Base-by-base conservation (phyloP, 1,140 invertebrate species). In the Heliconius nattereri region DNA sequence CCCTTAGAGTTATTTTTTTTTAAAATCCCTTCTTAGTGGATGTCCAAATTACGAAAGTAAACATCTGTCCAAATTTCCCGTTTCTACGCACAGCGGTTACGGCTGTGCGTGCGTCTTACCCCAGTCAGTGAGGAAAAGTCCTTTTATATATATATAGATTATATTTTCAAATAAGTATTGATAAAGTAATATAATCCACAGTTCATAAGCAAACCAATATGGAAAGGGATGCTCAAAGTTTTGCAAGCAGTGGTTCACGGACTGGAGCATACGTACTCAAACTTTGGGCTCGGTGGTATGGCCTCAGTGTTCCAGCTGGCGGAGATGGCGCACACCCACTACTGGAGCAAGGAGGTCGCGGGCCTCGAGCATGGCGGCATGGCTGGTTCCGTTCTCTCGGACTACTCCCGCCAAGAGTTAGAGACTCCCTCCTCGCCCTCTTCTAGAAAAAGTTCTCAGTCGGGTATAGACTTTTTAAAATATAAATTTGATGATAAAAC, bases 251-350 rank as follows among this genome's bases (percentile, higher is more conserved):
- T 99, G 35, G 96, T 98, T 29, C 96, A 97, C 86, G 99, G 99
- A 13, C 95, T 99, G 76, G 98, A 99, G 90, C 96, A 97, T 79
- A 99, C 98, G 2, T 99, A 98, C 90, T 96, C 96, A 26, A 99
- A 99, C 95, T 98, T 98, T 87, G 98, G 98, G 0, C 95, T 98
- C 0, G 98, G 99, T 75, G 99, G 99, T 32, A 99, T 99, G 97
- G 99, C 99, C 0, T 99, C 98, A 5, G 98, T 98, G 19, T 99
- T 98, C 92, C 98, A 99, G 94, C 95, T 99, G 71, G 96, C 99
- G 82, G 99, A 99, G 95, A 99, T 99, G 89, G 98, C 98, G 3
- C 99, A 99, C 93, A 99, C 99, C 0, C 99, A 99, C 94, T 99
- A 98, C 91, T 99, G 98, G 98, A 97, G 97, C 73, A 98, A 98